Evolutionary conservation across 1,140 invertebrate species (phyloP), one percentile per base, ranked within the genome.

Genomic region (Protaetia brevitarsis): DNA sequence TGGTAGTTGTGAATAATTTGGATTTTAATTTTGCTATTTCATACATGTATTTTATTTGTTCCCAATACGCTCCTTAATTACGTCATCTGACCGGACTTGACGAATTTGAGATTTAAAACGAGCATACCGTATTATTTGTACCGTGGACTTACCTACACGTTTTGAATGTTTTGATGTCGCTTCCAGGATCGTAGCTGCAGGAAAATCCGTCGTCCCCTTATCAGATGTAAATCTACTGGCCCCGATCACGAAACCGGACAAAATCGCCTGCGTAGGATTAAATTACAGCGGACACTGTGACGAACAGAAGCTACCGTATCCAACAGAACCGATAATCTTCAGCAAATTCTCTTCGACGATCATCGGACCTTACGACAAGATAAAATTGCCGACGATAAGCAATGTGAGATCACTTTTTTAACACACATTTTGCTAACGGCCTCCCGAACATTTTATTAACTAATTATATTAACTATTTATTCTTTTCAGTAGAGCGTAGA

Each of bases 211-310:
- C 1, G 79, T 83, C 29, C 71, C 76, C 11, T 74, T 82, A 29
- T 71, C 77, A 64, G 81, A 87, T 31, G 84, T 88, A 5, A 81
- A 81, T 10, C 76, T 90, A 19, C 73, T 89, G 34, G 78, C 89
- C 0, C 90, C 91, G 0, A 79, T 93, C 3, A 85, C 82, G 27
- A 82, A 85, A 63, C 88, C 89, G 60, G 90, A 91, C 71, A 93
- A 93, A 79, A 82, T 93, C 7, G 83, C 88, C 6, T 92, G 90
- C 78, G 85, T 93, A 3, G 91, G 91, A 3, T 81, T 92, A 36
- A 93, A 93, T 76, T 93, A 93, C 69, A 84, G 78, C 66, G 89
- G 90, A 41, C 91, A 93, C 73, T 92, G 90, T 74, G 81, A 87
- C 61, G 91, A 93, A 78, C 89, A 92, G 74, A 87, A 88, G 64